Evolutionary conservation across 2,113 vertebrate genomes (phyloP).

Genomic region (Clarias macrocephalus): DNA sequence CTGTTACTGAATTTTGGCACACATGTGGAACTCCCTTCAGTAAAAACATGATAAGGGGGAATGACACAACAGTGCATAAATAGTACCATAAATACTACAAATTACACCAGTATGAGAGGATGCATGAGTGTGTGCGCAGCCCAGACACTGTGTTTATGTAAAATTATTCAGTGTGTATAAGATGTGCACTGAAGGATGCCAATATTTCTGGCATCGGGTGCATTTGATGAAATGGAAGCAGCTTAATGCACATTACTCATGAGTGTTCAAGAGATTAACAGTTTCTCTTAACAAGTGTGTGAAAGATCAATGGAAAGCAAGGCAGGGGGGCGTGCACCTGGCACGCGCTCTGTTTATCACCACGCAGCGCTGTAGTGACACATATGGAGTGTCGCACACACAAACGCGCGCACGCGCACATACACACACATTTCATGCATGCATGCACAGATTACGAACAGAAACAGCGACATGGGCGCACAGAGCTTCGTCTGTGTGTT

Average conservation of each 20-base stretch:
- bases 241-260: background rate
- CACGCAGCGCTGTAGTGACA: background rate
- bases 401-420: background rate
- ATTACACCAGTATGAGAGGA: background rate
- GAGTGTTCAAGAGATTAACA: background rate
- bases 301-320: background rate
- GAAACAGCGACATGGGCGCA: background rate
- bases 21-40: background rate
- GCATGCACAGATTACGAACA: background rate
- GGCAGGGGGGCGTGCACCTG: too few species aligned
- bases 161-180: background rate
- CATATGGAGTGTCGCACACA: background rate
- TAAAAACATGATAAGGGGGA: background rate
- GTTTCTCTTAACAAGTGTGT: background rate
- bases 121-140: too few species aligned
- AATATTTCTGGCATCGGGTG: background rate
- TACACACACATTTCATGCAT: background rate
- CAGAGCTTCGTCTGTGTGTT: background rate
- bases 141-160: too few species aligned
- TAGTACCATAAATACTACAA: background rate
- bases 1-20: background rate
- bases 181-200: background rate
- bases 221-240: background rate
- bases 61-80: background rate
- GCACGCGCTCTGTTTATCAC: background rate